Evolutionary conservation across 2,888 invertebrate species (phyloP), one percentile per base, ranked within the genome.

Genomic region (Nemurella pictetii): DNA sequence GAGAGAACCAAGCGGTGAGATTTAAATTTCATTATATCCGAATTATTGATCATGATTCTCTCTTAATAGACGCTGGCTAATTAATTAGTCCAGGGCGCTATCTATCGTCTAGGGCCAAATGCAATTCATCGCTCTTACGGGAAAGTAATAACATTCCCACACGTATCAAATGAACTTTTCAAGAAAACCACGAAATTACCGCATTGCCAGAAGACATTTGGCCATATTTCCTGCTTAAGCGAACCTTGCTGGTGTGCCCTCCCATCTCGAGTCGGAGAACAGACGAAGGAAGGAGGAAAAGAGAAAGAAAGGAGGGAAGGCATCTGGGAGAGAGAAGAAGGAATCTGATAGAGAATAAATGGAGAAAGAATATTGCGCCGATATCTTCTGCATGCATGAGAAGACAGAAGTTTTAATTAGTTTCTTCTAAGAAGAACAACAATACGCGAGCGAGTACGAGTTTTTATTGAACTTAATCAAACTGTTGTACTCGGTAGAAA

Each of bases 151-250:
- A 35, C 36, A 81, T 81, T 35, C 80, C 35, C 32, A 26, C 35
- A 35, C 80, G 80, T 81, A 5, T 81, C 20, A 35, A 81, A 81
- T 81, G 80, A 81, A 81, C 35, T 75, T 26, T 81, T 26, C 26
- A 81, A 36, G 80, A 28, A 7, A 28, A 75, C 75, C 75, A 27
- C 27, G 75, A 75, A 81, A 81, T 81, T 81, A 81, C 80, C 80
- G 80, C 36, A 81, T 81, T 81, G 80, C 80, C 29, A 80, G 80
- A 29, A 80, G 80, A 29, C 32, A 80, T 30, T 32, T 80, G 32
- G 75, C 28, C 75, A 75, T 75, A 75, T 27, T n/a, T 75, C 28
- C 15, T 75, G n/a, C 25, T 75, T 75, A 75, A 9, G 26, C 75
- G 75, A 75, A 12, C 75, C 5, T 9, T 75, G 26, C 75, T 75